Base-by-base conservation (phyloP, 2,797 vertebrate species). In the Sebastes trivittatus region DNA sequence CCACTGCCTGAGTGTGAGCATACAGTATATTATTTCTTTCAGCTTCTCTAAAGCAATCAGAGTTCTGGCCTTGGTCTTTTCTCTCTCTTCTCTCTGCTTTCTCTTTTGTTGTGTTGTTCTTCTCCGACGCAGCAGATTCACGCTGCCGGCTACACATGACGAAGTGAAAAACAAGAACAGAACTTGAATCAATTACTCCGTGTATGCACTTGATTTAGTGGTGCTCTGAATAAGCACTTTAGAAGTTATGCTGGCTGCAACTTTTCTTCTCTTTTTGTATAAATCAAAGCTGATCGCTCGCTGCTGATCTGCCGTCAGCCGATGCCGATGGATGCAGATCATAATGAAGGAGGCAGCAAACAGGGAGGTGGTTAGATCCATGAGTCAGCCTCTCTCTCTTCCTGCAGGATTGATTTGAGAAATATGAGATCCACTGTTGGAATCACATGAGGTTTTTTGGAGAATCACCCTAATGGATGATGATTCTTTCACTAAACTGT, bases 151-250 rank as follows among this genome's bases (percentile, higher is more conserved):
- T 22, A 56, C 65, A 80, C 59, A 65, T 29, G 46, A 63, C 65
- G 10, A 58, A 67, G 79, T 69, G 85, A 77, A 83, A 88, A 83
- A 87, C 72, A 89, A 82, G 75, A 88, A 34, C 72, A 20, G 72
- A 83, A 77, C 83, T 80, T 72, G 85, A 86, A 89, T 90, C 87
- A 78, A 62, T 91, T 83, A 75, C 72, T 74, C 62, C 11, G 62
- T 70, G 86, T 77, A 27, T 64, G 86, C 61, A 78, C 84, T 80
- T 82, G 84, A 85, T 83, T 84, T 71, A 60, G 64, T 54, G 62
- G 20, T 16, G 61, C 70, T 81, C 73, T 56, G 73, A 78, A 84
- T 81, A 79, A 85, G 84, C 87, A 83, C 75, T 67, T 85, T 70
- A 86, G 76, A 81, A 81, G 70, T 49, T 80, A 86, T 76, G 79